Evolutionary conservation across 1,140 invertebrate species (phyloP), one percentile per base, ranked within the genome.

Genomic region (Heliothis subflexa): DNA sequence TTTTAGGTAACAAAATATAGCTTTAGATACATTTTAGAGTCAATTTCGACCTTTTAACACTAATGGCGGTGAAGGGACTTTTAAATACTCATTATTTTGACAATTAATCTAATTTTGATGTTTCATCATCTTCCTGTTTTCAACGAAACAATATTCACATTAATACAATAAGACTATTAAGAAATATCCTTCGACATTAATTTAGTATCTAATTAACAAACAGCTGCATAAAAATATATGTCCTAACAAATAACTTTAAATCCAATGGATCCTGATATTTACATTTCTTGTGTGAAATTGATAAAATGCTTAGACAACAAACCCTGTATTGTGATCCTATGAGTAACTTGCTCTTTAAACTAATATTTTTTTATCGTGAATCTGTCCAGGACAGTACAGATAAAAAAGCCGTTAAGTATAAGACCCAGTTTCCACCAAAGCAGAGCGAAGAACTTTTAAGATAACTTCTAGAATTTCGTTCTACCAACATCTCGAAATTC

Each of bases 291-390:
- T 62, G 45, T 75, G 61, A 66, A 45, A 13, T 71, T 77, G 74
- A 77, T 77, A 78, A 85, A 81, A 79, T 72, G 75, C 82, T 86
- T 84, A 88, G 75, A 78, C 76, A 85, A 82, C 74, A 78, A 77
- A 89, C 88, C 88, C 88, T 89, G 88, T 89, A 88, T 89, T 25
- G 80, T 81, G 88, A 89, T 89, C 88, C 88, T 88, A 86, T 77
- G 57, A 25, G 78, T 71, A 79, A 78, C 55, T 68, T 81, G 70
- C 61, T 77, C 70, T 40, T 64, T 66, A 45, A 54, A 47, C 45
- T 64, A 40, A 57, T 28, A 12, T 16, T n/a, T 40, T 52, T 47
- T 33, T 71, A 45, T 18, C 14, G 14, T n/a, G 4, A 45, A 62
- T 59, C 47, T 61, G 33, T 78, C 54, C 33, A 40, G 33, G 33